Evolutionary conservation across 37 sponge, comb jelly and placozoan genomes (phyloP).

Genomic region (Lycopodina hypogea): DNA sequence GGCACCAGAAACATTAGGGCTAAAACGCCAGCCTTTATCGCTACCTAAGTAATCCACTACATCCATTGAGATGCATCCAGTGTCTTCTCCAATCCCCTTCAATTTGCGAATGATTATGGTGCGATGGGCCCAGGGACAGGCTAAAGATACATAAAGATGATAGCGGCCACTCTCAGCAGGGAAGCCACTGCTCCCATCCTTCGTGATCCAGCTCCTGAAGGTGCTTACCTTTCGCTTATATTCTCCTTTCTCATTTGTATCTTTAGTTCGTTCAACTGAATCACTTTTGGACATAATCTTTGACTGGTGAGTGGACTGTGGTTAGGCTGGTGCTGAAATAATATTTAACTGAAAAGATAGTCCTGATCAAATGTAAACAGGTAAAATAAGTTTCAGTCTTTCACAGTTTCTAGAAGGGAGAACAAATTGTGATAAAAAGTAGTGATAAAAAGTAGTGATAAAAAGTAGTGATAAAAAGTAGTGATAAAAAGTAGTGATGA

Average conservation of each 20-base stretch:
- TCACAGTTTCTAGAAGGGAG: too few relatives aligned
- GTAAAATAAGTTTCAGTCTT: too few relatives aligned
- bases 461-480: too few relatives aligned
- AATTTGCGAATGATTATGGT: conserved; percentile 67
- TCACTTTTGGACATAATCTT: too few relatives aligned
- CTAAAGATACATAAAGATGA: conserved; percentile 87
- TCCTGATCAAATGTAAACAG: too few relatives aligned
- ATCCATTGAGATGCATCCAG: conserved; percentile 59
- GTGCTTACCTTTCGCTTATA: conserved; percentile 49
- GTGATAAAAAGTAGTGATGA: too few relatives aligned
- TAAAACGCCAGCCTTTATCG: conserved; percentile 82
- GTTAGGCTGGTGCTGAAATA: too few relatives aligned
- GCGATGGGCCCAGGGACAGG: conserved; percentile 93
- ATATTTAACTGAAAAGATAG: too few relatives aligned
- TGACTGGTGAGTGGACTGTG: too few relatives aligned
- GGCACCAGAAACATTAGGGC: conserved; percentile 42
- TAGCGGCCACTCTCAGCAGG: conserved; percentile 79
- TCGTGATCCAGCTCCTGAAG: conserved; percentile 66
- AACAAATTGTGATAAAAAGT: too few relatives aligned
- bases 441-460: too few relatives aligned
- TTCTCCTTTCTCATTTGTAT: conserved; percentile 57
- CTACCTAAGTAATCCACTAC: conserved; percentile 63
- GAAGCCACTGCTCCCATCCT: conserved; percentile 55
- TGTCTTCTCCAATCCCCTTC: conserved; percentile 84
- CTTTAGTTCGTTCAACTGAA: neutral